Percentiles rank a stretch among this genome's conserved stretches.
Conservation (phyloP, 2,888 invertebrate genomes). For the Drosophila silvestris region DNA sequence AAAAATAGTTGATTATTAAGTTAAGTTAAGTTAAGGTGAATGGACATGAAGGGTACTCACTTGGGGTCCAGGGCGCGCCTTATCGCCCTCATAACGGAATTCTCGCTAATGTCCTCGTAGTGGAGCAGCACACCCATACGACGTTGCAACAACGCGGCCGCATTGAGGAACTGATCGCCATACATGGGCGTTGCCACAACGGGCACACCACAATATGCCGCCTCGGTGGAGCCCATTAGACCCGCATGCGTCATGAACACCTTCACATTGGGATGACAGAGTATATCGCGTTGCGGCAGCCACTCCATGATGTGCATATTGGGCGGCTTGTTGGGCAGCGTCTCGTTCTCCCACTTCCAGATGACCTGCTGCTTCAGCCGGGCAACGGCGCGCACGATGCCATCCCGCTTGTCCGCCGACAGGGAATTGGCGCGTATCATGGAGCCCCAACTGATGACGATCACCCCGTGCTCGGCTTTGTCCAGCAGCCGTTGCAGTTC, state of each 20-base stretch:
- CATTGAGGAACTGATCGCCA: conserved; percentile 89
- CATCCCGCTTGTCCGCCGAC: conserved; percentile 86
- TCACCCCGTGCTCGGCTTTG: conserved; percentile 88
- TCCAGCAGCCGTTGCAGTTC: conserved; percentile 88
- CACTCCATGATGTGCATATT: conserved; percentile 89
- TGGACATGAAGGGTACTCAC: conserved; percentile 80
- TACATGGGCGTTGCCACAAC: conserved; percentile 89
- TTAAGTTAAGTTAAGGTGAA: not conserved
- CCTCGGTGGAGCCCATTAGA: conserved; percentile 89
- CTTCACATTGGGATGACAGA: conserved; percentile 90
- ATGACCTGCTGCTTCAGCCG: conserved; percentile 88
- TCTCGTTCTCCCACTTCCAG: conserved; percentile 90
- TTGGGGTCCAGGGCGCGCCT: conserved; percentile 84
- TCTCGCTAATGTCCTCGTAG: conserved; percentile 86
- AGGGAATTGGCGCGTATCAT: conserved; percentile 88
- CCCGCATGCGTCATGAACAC: conserved; percentile 91
- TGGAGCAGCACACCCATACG: conserved; percentile 87
- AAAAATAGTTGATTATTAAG: not conserved
- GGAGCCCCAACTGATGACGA: conserved; percentile 91
- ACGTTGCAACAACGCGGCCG: conserved; percentile 86
- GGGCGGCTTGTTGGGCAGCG: conserved; percentile 87
- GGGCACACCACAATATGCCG: conserved; percentile 88
- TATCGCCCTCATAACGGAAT: conserved; percentile 86
- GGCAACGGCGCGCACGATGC: conserved; percentile 87
- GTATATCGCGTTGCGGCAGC: conserved; percentile 90